These are phyloP conservation scores for Seladonia tumulorum DNA, from an alignment of 2,888 invertebrate genomes.

Conservation along the genomic window DNA sequence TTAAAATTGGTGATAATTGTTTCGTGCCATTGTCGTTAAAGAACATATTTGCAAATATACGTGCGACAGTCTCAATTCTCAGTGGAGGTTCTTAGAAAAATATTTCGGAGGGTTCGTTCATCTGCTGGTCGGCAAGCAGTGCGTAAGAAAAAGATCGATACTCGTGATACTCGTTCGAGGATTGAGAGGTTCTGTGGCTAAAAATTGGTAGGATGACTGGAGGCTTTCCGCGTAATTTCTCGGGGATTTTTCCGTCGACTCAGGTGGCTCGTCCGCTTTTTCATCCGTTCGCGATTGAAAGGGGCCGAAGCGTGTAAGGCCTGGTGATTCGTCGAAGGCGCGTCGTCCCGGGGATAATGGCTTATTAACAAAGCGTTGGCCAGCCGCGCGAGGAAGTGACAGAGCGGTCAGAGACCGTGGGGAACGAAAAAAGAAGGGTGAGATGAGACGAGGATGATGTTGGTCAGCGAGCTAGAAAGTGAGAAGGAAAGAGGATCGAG, in stretches of 20 bases:
- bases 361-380: conserved; percentile 76
- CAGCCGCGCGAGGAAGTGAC: conserved; percentile 66
- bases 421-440: conserved; percentile 33
- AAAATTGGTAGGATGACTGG: not conserved
- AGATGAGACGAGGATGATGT: conserved; percentile 8
- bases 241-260: conserved; percentile 33
- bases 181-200: not conserved
- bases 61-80: no score
- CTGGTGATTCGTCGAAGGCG: conserved; percentile 57
- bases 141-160: not conserved
- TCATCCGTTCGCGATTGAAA: conserved; percentile 57
- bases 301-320: conserved; percentile 49
- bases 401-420: conserved; percentile 47
- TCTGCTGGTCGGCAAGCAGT: no score
- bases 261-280: conserved; percentile 42
- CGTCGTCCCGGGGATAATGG: conserved; percentile 72
- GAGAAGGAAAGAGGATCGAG: conserved; percentile 36
- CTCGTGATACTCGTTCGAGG: not conserved
- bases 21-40: no score
- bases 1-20: no score
- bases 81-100: no score
- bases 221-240: conserved; percentile 19
- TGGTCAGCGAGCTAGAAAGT: conserved; percentile 4
- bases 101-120: no score
- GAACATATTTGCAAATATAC: no score